Evolutionary conservation across 1,140 invertebrate species (phyloP).

Genomic region (Pristionchus pacificus): DNA sequence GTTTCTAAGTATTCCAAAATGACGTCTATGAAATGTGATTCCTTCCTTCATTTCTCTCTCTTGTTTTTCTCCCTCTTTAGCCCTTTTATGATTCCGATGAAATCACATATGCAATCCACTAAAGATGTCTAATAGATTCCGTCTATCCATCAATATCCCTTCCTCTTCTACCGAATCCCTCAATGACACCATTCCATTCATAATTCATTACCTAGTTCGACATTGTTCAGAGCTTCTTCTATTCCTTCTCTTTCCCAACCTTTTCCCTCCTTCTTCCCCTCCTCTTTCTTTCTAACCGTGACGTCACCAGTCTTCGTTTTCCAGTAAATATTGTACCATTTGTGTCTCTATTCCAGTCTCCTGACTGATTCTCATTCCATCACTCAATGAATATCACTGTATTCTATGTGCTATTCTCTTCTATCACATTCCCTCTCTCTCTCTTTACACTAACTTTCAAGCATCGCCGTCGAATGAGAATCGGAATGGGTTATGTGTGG

Average conservation of each 20-base stretch:
- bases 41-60: not conserved
- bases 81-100: constrained; percentile 15
- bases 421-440: constrained; percentile 1
- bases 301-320: not conserved
- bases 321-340: not conserved
- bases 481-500: not conserved
- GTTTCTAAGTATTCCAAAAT: too few species aligned
- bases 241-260: not conserved
- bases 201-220: too few species aligned
- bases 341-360: not conserved
- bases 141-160: too few species aligned
- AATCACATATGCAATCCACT: too few species aligned
- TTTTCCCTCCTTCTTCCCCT: not conserved
- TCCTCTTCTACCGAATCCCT: too few species aligned
- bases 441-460: not conserved
- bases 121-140: too few species aligned
- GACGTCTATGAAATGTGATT: not conserved
- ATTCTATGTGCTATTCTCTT: constrained; percentile 8
- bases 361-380: not conserved
- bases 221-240: too few species aligned
- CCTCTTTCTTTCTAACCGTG: not conserved
- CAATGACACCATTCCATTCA: too few species aligned
- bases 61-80: constrained; percentile 6
- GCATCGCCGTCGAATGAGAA: not conserved
- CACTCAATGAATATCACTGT: not conserved